Evolutionary conservation across 2,113 vertebrate species (phyloP), one percentile per base, ranked within the genome.

Genomic region (Axis porcinus): DNA sequence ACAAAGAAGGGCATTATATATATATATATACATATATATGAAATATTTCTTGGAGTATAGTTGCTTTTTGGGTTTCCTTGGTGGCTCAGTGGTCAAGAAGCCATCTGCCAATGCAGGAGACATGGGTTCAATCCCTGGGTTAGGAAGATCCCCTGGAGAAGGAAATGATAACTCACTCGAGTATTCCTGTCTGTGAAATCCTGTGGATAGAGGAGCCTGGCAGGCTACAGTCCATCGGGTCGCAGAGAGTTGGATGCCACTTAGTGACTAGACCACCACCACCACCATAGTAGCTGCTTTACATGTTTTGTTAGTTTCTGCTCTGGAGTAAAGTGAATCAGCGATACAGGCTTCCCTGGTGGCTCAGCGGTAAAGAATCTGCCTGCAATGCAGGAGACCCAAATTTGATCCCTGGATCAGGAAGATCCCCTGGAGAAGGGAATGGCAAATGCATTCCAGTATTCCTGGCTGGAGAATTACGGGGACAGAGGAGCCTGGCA

Each of bases 231-330:
- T n/a, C 33, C 16, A 67, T 19, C 9, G 62, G 33, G 62, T n/a
- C 1, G 1, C 7, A 2, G n/a, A 67, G 16, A 19, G 62, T 9
- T 2, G 2, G 62, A 19, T 19, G 33, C 16, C 33, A 2, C 33
- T 67, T n/a, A n/a, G 2, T 67, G 62, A 67, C 62, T n/a, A 67
- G 62, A 19, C 62, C 62, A 19, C 62, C 16, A 64, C 30, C 16
- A 33, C 62, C 33, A 64, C 62, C 7, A 2, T 3, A 9, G 9
- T n/a, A n/a, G 62, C 19, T 67, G 62, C 33, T 67, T 67, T n/a
- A 67, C 7, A n/a, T n/a, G 16, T n/a, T n/a, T n/a, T n/a, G 33
- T 67, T 67, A 67, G 62, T 67, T 19, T 67, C 62, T 67, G 62
- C 62, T 19, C 17, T 19, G 9, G 62, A 67, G 17, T 3, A n/a